Evolutionary conservation across 2,888 invertebrate species (phyloP).

Genomic region (Tridacna crocea): DNA sequence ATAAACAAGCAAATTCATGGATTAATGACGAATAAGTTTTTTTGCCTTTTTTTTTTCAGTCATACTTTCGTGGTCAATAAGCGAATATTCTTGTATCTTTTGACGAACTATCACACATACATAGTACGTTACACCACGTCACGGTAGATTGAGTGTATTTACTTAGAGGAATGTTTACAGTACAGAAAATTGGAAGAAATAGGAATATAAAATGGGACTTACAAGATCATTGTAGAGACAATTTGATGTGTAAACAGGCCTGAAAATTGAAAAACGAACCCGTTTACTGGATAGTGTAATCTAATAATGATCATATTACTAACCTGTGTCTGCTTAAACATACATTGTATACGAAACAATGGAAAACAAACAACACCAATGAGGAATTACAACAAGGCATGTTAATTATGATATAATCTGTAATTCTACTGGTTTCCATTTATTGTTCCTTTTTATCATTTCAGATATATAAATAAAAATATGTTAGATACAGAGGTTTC

Average conservation of each 20-base stretch:
- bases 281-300: background rate
- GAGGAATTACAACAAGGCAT: no score
- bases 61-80: no score
- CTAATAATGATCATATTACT: no score
- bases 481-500: no score
- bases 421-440: no score
- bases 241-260: constrained; percentile 23
- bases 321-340: no score
- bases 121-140: constrained; percentile 10
- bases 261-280: constrained; percentile 27
- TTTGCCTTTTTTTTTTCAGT: no score
- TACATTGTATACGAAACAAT: no score
- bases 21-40: background rate
- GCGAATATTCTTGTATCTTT: constrained; percentile 19
- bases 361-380: no score
- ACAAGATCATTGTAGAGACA: constrained; percentile 21
- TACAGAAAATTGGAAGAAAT: constrained; percentile 25
- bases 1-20: constrained; percentile 5
- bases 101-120: constrained; percentile 24
- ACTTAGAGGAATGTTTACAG: constrained; percentile 12
- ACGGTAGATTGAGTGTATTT: background rate
- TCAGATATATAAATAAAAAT: no score
- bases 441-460: no score
- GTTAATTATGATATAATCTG: no score
- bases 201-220: constrained; percentile 29